phyloP scores from a whole-genome alignment of 2,888 invertebrate genomes.

The Microctonus aethiopoides region DNA sequence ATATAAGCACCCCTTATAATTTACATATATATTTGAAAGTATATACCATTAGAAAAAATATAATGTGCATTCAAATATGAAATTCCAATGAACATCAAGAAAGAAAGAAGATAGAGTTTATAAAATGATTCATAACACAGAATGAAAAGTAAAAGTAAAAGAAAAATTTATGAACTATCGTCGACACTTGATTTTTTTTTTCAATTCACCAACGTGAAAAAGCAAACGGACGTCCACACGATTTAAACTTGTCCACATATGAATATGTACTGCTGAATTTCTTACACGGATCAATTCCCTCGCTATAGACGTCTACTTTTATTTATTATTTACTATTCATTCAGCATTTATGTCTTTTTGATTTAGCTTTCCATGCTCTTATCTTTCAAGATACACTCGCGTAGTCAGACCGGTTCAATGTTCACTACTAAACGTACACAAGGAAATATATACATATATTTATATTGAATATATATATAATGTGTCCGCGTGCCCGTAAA shows the following conservation, averaged over 20 bases:
- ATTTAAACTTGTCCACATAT: too few relatives aligned
- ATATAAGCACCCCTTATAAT: background rate
- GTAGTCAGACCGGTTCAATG: constrained; percentile 26
- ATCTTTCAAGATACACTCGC: background rate
- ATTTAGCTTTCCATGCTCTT: constrained; percentile 10
- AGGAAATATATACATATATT: background rate
- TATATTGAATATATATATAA: constrained; percentile 36
- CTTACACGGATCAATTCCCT: background rate
- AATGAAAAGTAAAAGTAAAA: too few relatives aligned
- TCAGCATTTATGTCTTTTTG: constrained; percentile 16
- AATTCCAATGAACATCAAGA: constrained; percentile 17
- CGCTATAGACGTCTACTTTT: background rate
- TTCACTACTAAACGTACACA: constrained; percentile 21
- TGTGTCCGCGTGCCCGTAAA: constrained; percentile 44
- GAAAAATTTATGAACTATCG: background rate
- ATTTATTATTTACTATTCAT: constrained; percentile 20
- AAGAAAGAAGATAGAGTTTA: too few relatives aligned
- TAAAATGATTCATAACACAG: too few relatives aligned
- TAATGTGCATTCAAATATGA: constrained; percentile 19
- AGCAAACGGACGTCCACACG: background rate
- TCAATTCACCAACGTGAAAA: background rate
- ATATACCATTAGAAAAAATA: background rate
- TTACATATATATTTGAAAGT: background rate
- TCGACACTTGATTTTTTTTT: background rate
- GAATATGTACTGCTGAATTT: background rate